Evolutionary conservation across 2,113 vertebrate genomes (phyloP).

Genomic region (Leptobrachium leishanense): DNA sequence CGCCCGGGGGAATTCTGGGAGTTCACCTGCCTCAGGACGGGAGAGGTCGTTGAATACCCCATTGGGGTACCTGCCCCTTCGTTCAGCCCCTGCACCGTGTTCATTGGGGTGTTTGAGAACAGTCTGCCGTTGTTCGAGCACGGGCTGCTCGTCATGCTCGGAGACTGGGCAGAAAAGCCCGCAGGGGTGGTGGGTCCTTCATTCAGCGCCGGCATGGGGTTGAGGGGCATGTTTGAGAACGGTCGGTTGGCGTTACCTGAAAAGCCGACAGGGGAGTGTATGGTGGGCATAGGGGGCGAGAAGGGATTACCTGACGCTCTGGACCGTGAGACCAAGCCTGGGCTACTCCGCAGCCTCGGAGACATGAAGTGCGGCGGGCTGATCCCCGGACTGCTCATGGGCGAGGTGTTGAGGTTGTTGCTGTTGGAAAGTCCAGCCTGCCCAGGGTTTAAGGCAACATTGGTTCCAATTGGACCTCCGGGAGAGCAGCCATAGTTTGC

Average conservation of each 20-base stretch:
- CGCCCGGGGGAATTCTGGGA: conserved; percentile 70
- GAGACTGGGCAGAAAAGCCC: conserved; percentile 75
- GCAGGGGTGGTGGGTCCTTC: conserved; percentile 66
- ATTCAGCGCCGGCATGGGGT: conserved; percentile 63
- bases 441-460: conserved; percentile 73
- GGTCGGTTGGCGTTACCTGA: conserved; percentile 55
- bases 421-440: conserved; percentile 66
- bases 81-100: conserved; percentile 62
- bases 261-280: conserved; percentile 79
- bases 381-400: conserved; percentile 83
- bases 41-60: conserved; percentile 75
- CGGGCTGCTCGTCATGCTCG: conserved; percentile 50
- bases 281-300: conserved; percentile 81
- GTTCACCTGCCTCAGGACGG: conserved; percentile 73
- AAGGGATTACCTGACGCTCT: conserved; percentile 80
- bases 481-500: conserved; percentile 66
- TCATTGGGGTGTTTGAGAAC: conserved; percentile 65
- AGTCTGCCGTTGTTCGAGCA: conserved; percentile 66
- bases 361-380: conserved; percentile 88
- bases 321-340: conserved; percentile 76
- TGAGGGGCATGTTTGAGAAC: conserved; percentile 65
- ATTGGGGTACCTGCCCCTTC: conserved; percentile 65
- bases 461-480: conserved; percentile 69
- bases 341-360: conserved; percentile 80
- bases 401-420: conserved; percentile 71